Conservation (phyloP, 2,888 invertebrate genomes). For the Bombylius major region DNA sequence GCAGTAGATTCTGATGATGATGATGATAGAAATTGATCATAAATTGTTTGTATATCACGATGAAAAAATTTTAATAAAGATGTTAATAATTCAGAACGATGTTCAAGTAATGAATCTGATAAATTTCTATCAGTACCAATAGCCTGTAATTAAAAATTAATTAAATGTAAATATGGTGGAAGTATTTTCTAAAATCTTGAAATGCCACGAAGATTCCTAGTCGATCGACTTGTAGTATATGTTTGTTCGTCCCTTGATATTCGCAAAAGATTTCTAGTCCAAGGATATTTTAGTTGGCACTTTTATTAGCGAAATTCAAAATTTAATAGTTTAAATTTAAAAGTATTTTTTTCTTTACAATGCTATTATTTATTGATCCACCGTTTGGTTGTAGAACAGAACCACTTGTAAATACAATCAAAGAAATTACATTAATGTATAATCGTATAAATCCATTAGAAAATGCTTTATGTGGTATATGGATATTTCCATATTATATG, state of each 20-base stretch:
- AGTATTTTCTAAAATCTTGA: too few species aligned
- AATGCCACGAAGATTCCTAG: too few species aligned
- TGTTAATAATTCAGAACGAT: conserved; percentile 63
- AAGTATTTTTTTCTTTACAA: too few species aligned
- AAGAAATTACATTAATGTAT: conserved; percentile 43
- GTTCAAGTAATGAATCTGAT: conserved; percentile 66
- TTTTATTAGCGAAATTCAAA: too few species aligned
- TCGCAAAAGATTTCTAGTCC: too few species aligned
- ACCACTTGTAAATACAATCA: conserved; percentile 58
- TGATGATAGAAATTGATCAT: conserved; percentile 42
- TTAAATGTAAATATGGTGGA: neutral
- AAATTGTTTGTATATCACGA: conserved; percentile 63
- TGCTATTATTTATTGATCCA: conserved; percentile 70
- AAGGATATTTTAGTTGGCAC: too few species aligned
- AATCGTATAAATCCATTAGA: conserved; percentile 38
- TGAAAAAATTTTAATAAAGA: conserved; percentile 74
- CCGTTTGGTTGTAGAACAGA: conserved; percentile 87
- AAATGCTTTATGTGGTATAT: conserved; percentile 49
- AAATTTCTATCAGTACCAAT: conserved; percentile 79
- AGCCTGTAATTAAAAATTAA: conserved; percentile 43
- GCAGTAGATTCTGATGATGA: conserved; percentile 15
- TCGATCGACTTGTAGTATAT: too few species aligned
- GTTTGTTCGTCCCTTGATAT: too few species aligned
- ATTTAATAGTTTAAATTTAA: too few species aligned
- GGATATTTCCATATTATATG: conserved; percentile 85